phyloP scores from a whole-genome alignment of 2,888 invertebrate species.

The Yponomeuta evonymella region DNA sequence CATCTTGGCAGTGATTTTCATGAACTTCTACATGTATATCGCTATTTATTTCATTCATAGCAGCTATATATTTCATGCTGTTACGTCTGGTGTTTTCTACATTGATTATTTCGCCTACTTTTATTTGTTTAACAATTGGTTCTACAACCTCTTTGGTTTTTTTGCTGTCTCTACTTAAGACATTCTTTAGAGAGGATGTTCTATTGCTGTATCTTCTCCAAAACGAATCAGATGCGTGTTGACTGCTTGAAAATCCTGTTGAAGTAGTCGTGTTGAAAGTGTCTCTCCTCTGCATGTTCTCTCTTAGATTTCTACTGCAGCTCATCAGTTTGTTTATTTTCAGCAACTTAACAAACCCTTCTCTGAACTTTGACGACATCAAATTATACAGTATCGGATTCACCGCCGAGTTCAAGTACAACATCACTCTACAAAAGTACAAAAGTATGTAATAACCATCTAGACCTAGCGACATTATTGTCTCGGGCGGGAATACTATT shows the following conservation, averaged over 20 bases:
- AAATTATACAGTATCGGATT: constrained; percentile 95
- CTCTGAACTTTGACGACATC: constrained; percentile 93
- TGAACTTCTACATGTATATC: constrained; percentile 45
- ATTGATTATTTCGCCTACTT: constrained; percentile 63
- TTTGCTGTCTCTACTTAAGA: constrained; percentile 54
- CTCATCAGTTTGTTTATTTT: constrained; percentile 64
- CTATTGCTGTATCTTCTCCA: constrained; percentile 78
- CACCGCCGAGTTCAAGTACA: constrained; percentile 92
- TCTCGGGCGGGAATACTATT: constrained; percentile 84
- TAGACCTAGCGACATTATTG: constrained; percentile 81
- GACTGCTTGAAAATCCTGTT: constrained; percentile 75
- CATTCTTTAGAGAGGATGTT: constrained; percentile 58
- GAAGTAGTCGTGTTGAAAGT: constrained; percentile 81
- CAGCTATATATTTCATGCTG: constrained; percentile 67
- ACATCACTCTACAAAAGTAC: constrained; percentile 90
- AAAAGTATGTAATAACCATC: constrained; percentile 89
- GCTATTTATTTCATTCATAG: constrained; percentile 47
- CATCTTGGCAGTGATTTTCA: constrained; percentile 28
- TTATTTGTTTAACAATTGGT: constrained; percentile 48
- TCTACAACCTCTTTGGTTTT: constrained; percentile 48
- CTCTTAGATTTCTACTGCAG: constrained; percentile 57
- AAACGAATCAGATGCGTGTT: constrained; percentile 77
- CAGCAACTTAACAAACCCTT: constrained; percentile 83
- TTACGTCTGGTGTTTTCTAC: constrained; percentile 67
- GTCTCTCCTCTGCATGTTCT: constrained; percentile 78